Evolutionary conservation across 1,140 invertebrate genomes (phyloP).

Genomic region (Brachionus sp.): DNA sequence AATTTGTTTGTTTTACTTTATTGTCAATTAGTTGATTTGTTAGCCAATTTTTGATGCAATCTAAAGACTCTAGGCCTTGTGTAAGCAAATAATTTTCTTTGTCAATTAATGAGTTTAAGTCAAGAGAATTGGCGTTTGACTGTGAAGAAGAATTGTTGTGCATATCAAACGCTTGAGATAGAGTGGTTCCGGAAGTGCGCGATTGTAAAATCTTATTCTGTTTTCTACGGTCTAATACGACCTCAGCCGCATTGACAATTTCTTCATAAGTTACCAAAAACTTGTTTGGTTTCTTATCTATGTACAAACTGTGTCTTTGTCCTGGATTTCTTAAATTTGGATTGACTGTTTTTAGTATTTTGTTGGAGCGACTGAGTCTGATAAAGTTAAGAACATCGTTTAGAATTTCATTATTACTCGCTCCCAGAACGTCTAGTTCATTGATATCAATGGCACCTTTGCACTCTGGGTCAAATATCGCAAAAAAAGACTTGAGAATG

Average conservation of each 20-base stretch:
- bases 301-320: constrained; percentile 9
- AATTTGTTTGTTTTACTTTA: constrained; percentile 23
- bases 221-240: neutral
- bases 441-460: constrained; percentile 32
- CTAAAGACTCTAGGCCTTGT: neutral
- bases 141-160: neutral
- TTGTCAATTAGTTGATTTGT: constrained; percentile 19
- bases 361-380: neutral
- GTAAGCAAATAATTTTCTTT: constrained; percentile 11
- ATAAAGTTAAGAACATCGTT: constrained; percentile 17
- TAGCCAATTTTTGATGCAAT: neutral
- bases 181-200: neutral
- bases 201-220: neutral
- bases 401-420: constrained; percentile 26
- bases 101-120: neutral
- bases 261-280: constrained; percentile 31
- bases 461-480: constrained; percentile 36
- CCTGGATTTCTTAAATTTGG: neutral
- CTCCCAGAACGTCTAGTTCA: constrained; percentile 23
- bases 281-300: neutral
- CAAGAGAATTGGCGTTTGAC: constrained; percentile 15
- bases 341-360: constrained; percentile 22
- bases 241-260: neutral
- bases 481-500: constrained; percentile 30
- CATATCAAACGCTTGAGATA: constrained; percentile 26